These are phyloP conservation scores for Venustoraphidia nigricollis DNA, from an alignment of 2,888 invertebrate genomes.

Conservation along the genomic window DNA sequence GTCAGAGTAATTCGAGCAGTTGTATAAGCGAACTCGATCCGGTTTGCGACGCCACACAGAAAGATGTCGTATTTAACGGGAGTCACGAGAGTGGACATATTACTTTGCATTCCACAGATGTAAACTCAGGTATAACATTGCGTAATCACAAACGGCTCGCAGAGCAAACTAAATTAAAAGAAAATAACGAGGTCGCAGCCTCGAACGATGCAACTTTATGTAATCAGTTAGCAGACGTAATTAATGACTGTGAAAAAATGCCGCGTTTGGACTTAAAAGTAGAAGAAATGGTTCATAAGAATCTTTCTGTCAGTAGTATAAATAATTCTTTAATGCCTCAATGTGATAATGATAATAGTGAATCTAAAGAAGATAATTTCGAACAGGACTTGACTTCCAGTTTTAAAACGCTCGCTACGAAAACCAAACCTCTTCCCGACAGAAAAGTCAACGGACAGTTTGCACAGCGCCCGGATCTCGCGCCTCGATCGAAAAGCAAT, in stretches of 20 bases:
- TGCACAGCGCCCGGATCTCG: not conserved
- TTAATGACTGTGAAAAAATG: not conserved
- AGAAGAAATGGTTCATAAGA: constrained; percentile 4
- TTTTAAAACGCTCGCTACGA: constrained; percentile 9
- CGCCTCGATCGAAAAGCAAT: not conserved
- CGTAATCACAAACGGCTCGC: constrained; percentile 43
- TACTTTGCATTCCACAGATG: constrained; percentile 5
- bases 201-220: too few species aligned
- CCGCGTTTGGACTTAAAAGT: constrained; percentile 3
- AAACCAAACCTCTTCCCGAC: constrained; percentile 7
- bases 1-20: constrained; percentile 29
- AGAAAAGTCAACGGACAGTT: constrained; percentile 1
- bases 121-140: constrained; percentile 36
- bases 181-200: not conserved
- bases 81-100: constrained; percentile 26
- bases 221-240: too few species aligned
- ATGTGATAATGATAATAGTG: not conserved
- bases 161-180: constrained; percentile 13
- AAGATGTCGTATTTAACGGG: constrained; percentile 27
- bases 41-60: constrained; percentile 26
- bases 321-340: not conserved
- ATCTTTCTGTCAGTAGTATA: not conserved
- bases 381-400: constrained; percentile 21
- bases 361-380: constrained; percentile 19
- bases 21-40: constrained; percentile 27